Base-by-base conservation (phyloP, 2,888 invertebrate genomes). In the Schizotus pectinicornis region DNA sequence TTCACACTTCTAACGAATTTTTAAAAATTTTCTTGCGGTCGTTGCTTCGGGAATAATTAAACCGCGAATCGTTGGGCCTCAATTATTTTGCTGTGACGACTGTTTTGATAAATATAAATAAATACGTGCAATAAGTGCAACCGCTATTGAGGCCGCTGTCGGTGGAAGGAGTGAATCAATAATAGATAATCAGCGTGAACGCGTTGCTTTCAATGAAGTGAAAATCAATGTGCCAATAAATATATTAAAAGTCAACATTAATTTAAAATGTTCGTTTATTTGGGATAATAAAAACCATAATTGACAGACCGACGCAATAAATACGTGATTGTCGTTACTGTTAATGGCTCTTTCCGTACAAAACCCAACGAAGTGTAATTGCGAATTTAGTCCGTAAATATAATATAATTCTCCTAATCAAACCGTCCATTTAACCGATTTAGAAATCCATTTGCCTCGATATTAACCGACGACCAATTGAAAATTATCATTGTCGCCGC, bases 271-370 rank as follows among this genome's bases (percentile, higher is more conserved):
- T 48, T 54, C 41, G 54, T 54, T 54, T 41, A 54, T 47, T 41
- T 47, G 38, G 45, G 41, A 54, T 48, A 39, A 45, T 45, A 59
- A 55, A 59, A 59, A 49, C 55, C 50, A 49, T 55, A 59, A 55
- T 55, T 55, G 59, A 55, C 59, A 57, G 55, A 59, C 49, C 31
- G 59, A 59, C 53, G 46, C 37, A 50, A 59, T 59, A 50, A 59
- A 59, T 59, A 49, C 37, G 55, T 59, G 55, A 59, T 47, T 51
- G 46, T 59, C 55, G 46, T 55, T 55, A 59, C 49, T 50, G 55
- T 55, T 59, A 59, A 59, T 57, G 47, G 46, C 41, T 45, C 45
- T 46, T 51, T 48, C 52, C 43, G 14, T 39, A 57, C 57, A 52
- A 51, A 57, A 47, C 34, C 41, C 42, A 51, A 57, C 49, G 52